Base-by-base conservation (phyloP, 2,797 vertebrate genomes). In the Cirrhinus mrigala region DNA sequence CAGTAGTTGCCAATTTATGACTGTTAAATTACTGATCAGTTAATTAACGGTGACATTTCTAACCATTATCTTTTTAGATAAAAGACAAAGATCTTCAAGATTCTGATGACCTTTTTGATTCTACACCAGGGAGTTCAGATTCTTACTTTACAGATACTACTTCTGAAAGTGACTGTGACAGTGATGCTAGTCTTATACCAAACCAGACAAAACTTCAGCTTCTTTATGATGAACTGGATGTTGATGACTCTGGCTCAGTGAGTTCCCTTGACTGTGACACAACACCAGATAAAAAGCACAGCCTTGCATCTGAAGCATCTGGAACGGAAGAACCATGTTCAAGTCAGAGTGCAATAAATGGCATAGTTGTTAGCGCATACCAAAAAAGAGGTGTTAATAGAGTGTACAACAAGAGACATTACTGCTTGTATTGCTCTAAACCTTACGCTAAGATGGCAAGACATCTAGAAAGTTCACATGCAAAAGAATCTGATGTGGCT, bases 381-480 rank as follows among this genome's bases (percentile, higher is more conserved):
- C 24, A 82, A 74, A 90, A 87, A 71, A 83, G 20, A 44, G 74
- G 50, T 22, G 68, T 84, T 4, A 52, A 18, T 3, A 82, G 86
- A 83, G 40, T 89, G 33, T 89, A 87, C n/a, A 58, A 84, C 62
- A 90, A 90, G 74, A 87, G 62, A 73, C 84, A 90, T 46, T 85
- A 89, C 29, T 89, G 84, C 54, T 37, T 88, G 29, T 89, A 66
- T 60, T 89, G 84, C 37, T 64, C 1, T 27, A 86, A 85, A 18
- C 66, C 84, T 66, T 86, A 64, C 40, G 58, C 74, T 9, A 89
- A 90, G 33, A 86, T 89, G 52, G 54, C 87, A 74, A 85, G 86
- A 33, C 88, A 88, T 82, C 40, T 88, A 20, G 83, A 85, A 81
- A 8, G 66, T 80, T 46, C 24, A 33, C 82, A 89, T 83, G 16